phyloP scores from a whole-genome alignment of 2,113 vertebrate genomes.

The Grammomys dolichurus region DNA sequence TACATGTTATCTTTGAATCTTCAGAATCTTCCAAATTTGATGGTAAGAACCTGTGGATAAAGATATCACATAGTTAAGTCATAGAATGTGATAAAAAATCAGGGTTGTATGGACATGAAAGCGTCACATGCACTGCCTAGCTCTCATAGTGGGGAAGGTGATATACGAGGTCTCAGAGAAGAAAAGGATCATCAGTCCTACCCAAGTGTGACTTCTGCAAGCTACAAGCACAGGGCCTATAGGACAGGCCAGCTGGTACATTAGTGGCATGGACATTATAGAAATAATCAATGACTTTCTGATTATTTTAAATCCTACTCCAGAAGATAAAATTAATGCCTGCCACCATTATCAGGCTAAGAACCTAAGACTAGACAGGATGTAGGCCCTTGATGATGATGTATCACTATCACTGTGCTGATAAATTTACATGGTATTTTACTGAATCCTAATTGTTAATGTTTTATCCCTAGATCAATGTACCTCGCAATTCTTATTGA shows the following conservation, averaged over 20 bases:
- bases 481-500: background rate
- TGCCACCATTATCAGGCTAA: background rate
- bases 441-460: background rate
- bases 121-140: background rate
- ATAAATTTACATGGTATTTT: background rate
- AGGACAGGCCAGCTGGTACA: background rate
- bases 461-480: background rate
- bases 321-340: background rate
- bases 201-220: background rate
- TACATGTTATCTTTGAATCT: background rate
- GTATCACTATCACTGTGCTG: background rate
- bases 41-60: background rate
- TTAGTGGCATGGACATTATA: background rate
- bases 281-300: background rate
- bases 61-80: background rate
- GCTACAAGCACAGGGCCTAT: background rate
- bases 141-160: background rate
- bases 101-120: background rate
- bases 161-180: background rate
- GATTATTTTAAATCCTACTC: background rate
- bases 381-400: background rate
- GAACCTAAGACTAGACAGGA: background rate
- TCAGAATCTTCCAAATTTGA: background rate
- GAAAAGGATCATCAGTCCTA: background rate
- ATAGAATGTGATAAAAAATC: background rate